A percentile compares a stretch with the other conserved stretches of the same genome.
Evolutionary conservation across 2,797 vertebrate genomes (phyloP).

Genomic region (Eurystomus glaucurus): DNA sequence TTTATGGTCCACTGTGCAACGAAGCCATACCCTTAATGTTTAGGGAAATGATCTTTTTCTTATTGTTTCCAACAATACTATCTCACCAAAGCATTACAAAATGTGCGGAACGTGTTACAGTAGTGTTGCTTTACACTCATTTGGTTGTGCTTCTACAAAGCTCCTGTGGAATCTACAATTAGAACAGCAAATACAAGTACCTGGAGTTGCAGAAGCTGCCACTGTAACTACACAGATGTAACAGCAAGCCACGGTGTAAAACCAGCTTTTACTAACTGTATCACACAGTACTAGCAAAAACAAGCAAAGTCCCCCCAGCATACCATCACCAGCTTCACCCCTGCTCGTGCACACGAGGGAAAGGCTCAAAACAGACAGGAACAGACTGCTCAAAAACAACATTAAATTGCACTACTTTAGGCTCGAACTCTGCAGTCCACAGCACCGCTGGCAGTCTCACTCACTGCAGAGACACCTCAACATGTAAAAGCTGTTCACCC

Average conservation of each 20-base stretch:
- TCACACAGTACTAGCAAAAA: background rate
- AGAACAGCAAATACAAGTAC: background rate
- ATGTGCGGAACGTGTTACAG: background rate
- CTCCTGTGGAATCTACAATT: background rate
- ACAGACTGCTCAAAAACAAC: background rate
- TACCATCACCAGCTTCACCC: background rate
- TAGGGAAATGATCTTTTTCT: background rate
- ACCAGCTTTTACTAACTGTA: background rate
- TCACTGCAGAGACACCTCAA: background rate
- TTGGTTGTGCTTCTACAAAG: background rate
- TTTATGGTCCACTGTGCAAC: background rate
- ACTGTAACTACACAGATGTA: constrained; percentile 31
- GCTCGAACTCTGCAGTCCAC: background rate
- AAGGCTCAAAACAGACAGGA: background rate
- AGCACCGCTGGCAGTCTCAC: background rate
- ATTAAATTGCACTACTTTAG: background rate
- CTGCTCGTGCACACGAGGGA: background rate
- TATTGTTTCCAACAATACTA: background rate
- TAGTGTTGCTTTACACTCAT: background rate
- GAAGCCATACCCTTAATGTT: background rate
- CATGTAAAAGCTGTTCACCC: background rate
- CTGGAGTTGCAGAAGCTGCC: constrained; percentile 4
- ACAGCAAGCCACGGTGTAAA: background rate
- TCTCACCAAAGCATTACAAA: constrained; percentile 7
- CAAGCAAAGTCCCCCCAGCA: background rate